Conservation (phyloP, 2,888 invertebrate genomes). For the Pogonocherus hispidulus region DNA sequence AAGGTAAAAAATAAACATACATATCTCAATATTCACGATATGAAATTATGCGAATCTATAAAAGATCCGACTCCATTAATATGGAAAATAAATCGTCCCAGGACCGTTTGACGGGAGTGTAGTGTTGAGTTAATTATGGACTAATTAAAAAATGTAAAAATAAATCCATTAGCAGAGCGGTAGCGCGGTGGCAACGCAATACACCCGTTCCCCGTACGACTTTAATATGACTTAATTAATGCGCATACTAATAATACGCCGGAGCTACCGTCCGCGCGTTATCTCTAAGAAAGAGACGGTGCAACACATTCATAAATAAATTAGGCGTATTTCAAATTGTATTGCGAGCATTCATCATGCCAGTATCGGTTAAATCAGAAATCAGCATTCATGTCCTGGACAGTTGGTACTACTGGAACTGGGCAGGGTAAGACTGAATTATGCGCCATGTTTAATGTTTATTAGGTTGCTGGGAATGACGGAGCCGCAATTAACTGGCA, state of each 20-base stretch:
- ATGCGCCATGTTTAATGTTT: constrained; percentile 68
- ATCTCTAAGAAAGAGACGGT: constrained; percentile 51
- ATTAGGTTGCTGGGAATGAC: constrained; percentile 68
- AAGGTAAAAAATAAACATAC: no score
- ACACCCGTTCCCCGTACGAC: constrained; percentile 30
- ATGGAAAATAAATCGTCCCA: not conserved
- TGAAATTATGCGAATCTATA: no score
- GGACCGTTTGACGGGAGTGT: constrained; percentile 13
- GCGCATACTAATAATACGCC: constrained; percentile 49
- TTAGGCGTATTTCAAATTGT: constrained; percentile 58
- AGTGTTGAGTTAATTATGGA: constrained; percentile 23
- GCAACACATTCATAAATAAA: constrained; percentile 56
- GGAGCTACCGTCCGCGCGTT: constrained; percentile 38
- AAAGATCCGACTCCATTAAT: no score
- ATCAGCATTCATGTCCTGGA: constrained; percentile 57
- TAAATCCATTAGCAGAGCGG: constrained; percentile 27
- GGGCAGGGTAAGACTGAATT: constrained; percentile 67
- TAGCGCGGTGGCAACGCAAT: constrained; percentile 9
- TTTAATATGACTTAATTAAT: constrained; percentile 54
- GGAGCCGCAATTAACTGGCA: constrained; percentile 66
- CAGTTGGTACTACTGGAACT: constrained; percentile 56
- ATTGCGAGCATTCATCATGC: constrained; percentile 56
- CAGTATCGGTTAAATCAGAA: constrained; percentile 59
- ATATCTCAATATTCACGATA: no score
- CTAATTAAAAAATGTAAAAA: constrained; percentile 28